Percentiles rank a stretch among this genome's conserved stretches.
These are phyloP conservation scores for Arenicola marina DNA, from an alignment of 2,888 invertebrate genomes.

Conservation along the genomic window DNA sequence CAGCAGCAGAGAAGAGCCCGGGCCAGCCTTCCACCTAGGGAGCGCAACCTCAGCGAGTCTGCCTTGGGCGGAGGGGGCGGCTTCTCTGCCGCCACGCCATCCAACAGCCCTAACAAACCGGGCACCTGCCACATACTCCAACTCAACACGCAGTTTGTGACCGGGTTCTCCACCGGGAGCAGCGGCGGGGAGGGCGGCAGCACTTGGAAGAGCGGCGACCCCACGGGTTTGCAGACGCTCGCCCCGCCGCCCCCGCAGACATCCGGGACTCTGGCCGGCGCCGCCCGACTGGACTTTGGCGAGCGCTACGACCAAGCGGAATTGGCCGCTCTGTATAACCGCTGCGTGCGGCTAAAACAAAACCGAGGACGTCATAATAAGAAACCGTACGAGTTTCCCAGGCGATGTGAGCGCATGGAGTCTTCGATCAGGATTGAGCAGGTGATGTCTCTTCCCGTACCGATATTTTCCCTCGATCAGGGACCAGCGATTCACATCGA, in stretches of 20 bases:
- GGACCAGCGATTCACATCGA: too few relatives aligned
- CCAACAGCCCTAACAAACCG: conserved; percentile 4
- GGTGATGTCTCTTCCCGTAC: not conserved
- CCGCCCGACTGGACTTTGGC: conserved; percentile 13
- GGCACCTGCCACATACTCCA: conserved; percentile 42
- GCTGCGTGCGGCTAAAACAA: conserved; percentile 32
- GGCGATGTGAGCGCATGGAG: too few relatives aligned
- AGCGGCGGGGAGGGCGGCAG: too few relatives aligned
- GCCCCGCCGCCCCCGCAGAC: not conserved
- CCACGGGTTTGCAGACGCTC: too few relatives aligned
- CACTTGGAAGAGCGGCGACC: not conserved
- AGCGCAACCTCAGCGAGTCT: not conserved
- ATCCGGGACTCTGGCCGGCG: not conserved
- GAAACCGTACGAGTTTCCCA: conserved; percentile 52
- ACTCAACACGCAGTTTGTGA: conserved; percentile 45
- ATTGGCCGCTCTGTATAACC: conserved; percentile 16
- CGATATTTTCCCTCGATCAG: not conserved
- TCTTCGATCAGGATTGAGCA: too few relatives aligned
- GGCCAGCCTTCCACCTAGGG: not conserved
- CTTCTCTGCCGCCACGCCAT: not conserved
- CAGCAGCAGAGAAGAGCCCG: too few relatives aligned
- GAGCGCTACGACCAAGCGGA: conserved; percentile 16
- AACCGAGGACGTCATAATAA: conserved; percentile 34
- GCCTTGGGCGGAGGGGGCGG: not conserved
- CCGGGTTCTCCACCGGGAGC: conserved; percentile 34